Evolutionary conservation across 2,113 vertebrate species (phyloP), one percentile per base, ranked within the genome.

Genomic region (Charadrius vociferus): DNA sequence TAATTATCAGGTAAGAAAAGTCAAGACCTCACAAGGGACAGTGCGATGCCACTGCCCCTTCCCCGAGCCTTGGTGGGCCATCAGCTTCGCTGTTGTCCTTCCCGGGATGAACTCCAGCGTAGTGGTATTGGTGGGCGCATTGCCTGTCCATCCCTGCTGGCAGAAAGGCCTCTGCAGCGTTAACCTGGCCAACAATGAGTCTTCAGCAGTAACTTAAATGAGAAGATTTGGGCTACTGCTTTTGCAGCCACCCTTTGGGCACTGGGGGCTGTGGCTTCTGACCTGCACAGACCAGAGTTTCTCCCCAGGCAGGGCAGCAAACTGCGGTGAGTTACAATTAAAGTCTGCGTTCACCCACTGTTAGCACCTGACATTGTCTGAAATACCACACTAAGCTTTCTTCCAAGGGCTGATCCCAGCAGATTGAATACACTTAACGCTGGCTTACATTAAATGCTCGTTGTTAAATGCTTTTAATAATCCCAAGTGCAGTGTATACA

Each of bases 31-130:
- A 7, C 30, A 66, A 58, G n/a, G 71, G 66, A 66, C 75, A 20
- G 4, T 58, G 36, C 0, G 0, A 3, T 26, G 18, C n/a, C 26
- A 0, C 17, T 17, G 30, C 24, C 29, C n/a, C 6, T 66, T 79
- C 62, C 19, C 14, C 0, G 1, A 29, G 80, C 22, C 19, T 24
- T 66, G 0, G 1, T 14, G 45, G 30, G 34, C 43, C 30, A 22
- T 13, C 36, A 55, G 34, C 59, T 77, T 52, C 63, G 45, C 19
- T 32, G 12, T 39, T 52, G 11, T 18, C 32, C 67, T 34, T 62
- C 34, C 10, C 0, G 1, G 49, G 26, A 20, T 59, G 49, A 49
- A 5, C 21, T 18, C 47, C 22, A 12, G 53, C 34, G 3, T 0
- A 4, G 36, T 3, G 14, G 14, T 43, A 17, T 8, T 49, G 49